These are phyloP conservation scores for human DNA, from an alignment of 2,113 vertebrate genomes.

Conservation along the genomic window GRCh38 chr5:168576001-168576500, in stretches of 20 bases:
- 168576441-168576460: background rate
- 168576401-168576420: background rate
- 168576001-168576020: background rate
- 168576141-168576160: background rate
- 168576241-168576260: background rate
- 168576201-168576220: background rate
- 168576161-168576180: background rate
- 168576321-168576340: background rate
- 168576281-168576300: background rate
- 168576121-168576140: background rate
- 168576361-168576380: background rate
- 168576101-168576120: background rate
- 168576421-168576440: background rate
- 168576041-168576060: background rate
- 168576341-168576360: background rate
- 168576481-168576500: background rate
- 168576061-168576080: background rate
- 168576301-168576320: background rate
- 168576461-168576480: background rate
- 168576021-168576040: background rate
- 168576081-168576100: background rate
- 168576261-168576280: conserved; percentile 14
- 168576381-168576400: background rate
- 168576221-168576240: background rate
- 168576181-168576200: conserved; percentile 22